These are phyloP conservation scores for Spizaetus ornatus DNA, from an alignment of 2,113 vertebrate species.

Conservation along the genomic window DNA sequence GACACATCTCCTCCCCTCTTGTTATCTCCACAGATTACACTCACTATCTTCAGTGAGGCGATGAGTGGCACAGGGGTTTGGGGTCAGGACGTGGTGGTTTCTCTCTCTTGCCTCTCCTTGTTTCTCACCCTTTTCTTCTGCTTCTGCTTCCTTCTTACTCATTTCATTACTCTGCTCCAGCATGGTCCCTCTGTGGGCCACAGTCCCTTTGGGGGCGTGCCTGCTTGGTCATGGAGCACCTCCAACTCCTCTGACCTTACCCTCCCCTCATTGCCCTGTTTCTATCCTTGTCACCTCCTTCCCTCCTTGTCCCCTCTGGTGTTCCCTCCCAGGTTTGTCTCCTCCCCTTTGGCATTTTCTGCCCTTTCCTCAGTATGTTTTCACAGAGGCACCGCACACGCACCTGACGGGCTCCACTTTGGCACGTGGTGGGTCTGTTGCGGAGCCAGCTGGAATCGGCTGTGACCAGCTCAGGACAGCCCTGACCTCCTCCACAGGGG, in stretches of 20 bases:
- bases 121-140: not conserved
- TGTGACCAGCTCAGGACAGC: not conserved
- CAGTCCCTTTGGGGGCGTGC: not conserved
- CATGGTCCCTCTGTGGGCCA: not conserved
- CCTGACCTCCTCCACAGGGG: not conserved
- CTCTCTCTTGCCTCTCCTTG: not conserved
- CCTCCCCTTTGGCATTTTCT: not conserved
- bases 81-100: not conserved
- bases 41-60: not conserved
- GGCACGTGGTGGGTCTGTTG: fast-evolving
- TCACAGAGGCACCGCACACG: fast-evolving
- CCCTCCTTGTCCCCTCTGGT: not conserved
- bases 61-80: not conserved
- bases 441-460: not conserved
- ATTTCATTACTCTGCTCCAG: not conserved
- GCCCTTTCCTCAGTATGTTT: not conserved
- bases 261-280: not conserved
- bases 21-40: not conserved
- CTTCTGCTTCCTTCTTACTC: not conserved
- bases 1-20: not conserved
- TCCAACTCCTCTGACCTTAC: not conserved
- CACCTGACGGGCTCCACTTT: not conserved
- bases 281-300: not conserved
- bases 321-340: not conserved
- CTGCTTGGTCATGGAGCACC: not conserved